phyloP scores from a whole-genome alignment of 2,113 vertebrate species.

The Lota lota region DNA sequence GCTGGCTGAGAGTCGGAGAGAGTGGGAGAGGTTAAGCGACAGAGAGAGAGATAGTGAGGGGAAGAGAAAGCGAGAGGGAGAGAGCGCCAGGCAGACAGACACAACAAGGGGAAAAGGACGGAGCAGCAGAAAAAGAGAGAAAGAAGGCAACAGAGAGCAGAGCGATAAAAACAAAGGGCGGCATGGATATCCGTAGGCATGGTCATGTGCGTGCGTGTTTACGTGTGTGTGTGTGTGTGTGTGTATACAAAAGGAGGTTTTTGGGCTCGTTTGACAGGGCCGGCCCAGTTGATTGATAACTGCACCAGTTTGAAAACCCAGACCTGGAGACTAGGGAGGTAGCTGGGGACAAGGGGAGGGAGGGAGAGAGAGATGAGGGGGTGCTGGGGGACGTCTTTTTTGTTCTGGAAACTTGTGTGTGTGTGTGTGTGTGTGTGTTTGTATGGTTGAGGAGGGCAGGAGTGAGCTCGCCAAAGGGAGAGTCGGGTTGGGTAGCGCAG shows the following conservation, averaged over 20 bases:
- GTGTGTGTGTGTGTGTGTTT: slow-evolving; percentile 1
- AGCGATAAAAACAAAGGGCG: slow-evolving; percentile 3
- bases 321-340: slow-evolving; percentile 88
- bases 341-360: slow-evolving; percentile 68
- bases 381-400: slow-evolving; percentile 61
- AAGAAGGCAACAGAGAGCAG: slow-evolving; percentile 15
- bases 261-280: slow-evolving; percentile 86
- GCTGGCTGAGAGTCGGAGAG: slow-evolving; percentile 2
- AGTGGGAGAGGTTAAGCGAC: slow-evolving; percentile 18
- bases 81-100: slow-evolving; percentile 20
- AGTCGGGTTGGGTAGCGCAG: background rate
- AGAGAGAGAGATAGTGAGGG: background rate
- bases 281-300: slow-evolving; percentile 93
- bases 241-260: slow-evolving; percentile 77
- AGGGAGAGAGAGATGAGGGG: slow-evolving; percentile 19
- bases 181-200: background rate
- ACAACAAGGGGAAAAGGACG: background rate
- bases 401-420: slow-evolving; percentile 45
- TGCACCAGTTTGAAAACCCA: slow-evolving; percentile 90
- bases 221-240: slow-evolving; percentile 43
- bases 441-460: background rate
- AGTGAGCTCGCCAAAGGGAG: background rate
- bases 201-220: background rate
- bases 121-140: slow-evolving; percentile 7
- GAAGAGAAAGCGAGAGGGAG: slow-evolving; percentile 4